These are phyloP conservation scores for Cervus canadensis DNA, from an alignment of 2,113 vertebrate genomes.

Conservation along the genomic window DNA sequence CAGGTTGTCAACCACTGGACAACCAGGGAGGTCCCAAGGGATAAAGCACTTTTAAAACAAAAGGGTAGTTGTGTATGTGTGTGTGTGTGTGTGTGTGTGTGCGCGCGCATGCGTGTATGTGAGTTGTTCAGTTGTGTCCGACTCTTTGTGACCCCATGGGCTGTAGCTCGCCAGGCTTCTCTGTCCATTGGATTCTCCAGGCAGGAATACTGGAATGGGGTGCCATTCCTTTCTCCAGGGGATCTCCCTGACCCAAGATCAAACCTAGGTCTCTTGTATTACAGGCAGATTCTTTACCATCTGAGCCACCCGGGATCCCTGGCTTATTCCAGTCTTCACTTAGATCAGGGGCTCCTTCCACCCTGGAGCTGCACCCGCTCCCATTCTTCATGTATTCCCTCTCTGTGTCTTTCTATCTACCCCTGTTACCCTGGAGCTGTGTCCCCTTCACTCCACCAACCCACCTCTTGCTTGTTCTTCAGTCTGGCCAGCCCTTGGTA, in stretches of 20 bases:
- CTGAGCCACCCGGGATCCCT: neutral
- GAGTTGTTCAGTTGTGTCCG: fast-evolving
- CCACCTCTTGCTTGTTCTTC: neutral
- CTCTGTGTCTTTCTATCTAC: neutral
- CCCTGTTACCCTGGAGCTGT: neutral
- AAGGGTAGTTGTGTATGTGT: neutral
- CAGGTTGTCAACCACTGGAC: neutral
- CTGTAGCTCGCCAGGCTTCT: neutral
- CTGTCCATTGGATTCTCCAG: neutral
- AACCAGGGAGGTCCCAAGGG: neutral
- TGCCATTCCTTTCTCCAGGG: neutral
- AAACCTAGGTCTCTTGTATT: neutral
- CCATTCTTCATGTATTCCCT: neutral
- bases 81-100: neutral
- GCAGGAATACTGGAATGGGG: neutral
- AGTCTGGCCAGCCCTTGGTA: neutral
- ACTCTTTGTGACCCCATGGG: neutral
- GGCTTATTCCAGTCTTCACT: neutral
- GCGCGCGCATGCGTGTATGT: neutral
- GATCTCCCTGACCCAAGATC: neutral
- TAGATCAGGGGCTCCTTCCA: neutral
- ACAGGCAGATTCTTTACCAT: neutral
- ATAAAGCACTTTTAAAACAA: neutral
- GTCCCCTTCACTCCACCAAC: neutral
- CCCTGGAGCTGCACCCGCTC: neutral